These are phyloP conservation scores for Acanthaster planci DNA, from an alignment of 35 echinoderm and acorn worm genomes.

Conservation along the genomic window DNA sequence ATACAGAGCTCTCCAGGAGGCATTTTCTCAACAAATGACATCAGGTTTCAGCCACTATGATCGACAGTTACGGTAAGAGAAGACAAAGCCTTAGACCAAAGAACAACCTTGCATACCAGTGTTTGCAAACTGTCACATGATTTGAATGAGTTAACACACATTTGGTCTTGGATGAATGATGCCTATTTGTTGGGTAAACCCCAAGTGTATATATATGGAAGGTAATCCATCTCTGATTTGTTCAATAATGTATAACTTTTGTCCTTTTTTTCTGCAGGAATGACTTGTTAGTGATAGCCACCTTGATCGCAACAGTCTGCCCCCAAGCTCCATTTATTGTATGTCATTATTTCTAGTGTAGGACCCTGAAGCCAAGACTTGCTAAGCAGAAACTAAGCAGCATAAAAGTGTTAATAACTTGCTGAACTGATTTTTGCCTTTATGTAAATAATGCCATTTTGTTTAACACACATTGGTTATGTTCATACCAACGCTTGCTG, in stretches of 20 bases:
- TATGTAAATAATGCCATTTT: too few species aligned
- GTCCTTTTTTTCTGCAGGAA: conserved; percentile 57
- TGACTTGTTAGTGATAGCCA: conserved; percentile 83
- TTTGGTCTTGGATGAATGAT: too few species aligned
- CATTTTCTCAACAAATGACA: conserved; percentile 87
- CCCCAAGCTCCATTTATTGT: conserved; percentile 94
- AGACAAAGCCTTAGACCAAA: background rate
- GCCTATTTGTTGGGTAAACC: too few species aligned
- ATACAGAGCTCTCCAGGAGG: conserved; percentile 87
- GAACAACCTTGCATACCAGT: background rate
- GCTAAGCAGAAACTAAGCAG: too few species aligned
- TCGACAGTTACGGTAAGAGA: conserved; percentile 79
- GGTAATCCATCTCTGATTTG: background rate
- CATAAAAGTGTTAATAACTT: too few species aligned
- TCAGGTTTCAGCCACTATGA: conserved; percentile 97
- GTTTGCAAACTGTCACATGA: too few species aligned
- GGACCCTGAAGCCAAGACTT: too few species aligned
- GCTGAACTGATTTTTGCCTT: too few species aligned
- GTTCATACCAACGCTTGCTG: too few species aligned
- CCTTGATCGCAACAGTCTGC: conserved; percentile 73
- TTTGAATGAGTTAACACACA: too few species aligned
- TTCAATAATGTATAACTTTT: background rate
- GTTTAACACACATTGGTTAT: too few species aligned
- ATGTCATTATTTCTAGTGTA: conserved; percentile 39
- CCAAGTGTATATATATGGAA: background rate